Evolutionary conservation across 30 jellyfish, hydroid and myxozoan species (phyloP), one percentile per base, ranked within the genome.

Genomic region (Pseudorhiza aurosa): DNA sequence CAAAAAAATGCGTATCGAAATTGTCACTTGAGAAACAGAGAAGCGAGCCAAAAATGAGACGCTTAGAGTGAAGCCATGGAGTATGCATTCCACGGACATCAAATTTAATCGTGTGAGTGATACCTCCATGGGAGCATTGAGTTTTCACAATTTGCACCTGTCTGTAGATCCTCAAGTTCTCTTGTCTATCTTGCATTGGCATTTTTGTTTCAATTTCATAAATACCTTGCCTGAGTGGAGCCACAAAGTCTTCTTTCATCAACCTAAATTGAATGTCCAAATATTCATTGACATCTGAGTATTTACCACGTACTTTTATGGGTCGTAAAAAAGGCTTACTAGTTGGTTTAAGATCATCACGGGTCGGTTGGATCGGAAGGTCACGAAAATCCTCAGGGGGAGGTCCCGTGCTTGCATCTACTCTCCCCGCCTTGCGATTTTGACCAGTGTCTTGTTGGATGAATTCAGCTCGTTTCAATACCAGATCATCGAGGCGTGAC

Each of bases 371-470:
- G 0, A 70, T 53, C 10, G 96, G 42, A 21, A 77, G 50, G 35
- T 56, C 62, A 2, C 96, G 81, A 57, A 65, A 77, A 26, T 87
- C 96, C 30, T 87, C 88, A 28, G 85, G 88, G 14, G 96, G 93
- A 1, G 83, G 74, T 1, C 51, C 75, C 9, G n/a, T 26, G 60
- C 64, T 8, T 11, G 26, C 67, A 15, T 19, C 2, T 1, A 19
- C 1, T 8, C 15, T 18, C 4, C 4, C 32, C 17, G 5, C 24
- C 22, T 19, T 19, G 35, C 22, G 37, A 7, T 6, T 46, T 27
- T 5, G 60, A 11, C 35, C 24, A 18, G 36, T 19, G 24, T 6
- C 22, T 1, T 53, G 17, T 53, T 7, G 33, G 15, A 53, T 37
- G 24, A 33, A 53, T 2, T 8, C 3, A 7, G 67, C 24, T 53